Conservation (phyloP, 2,797 vertebrate species). For the Diglossa cyanea region DNA sequence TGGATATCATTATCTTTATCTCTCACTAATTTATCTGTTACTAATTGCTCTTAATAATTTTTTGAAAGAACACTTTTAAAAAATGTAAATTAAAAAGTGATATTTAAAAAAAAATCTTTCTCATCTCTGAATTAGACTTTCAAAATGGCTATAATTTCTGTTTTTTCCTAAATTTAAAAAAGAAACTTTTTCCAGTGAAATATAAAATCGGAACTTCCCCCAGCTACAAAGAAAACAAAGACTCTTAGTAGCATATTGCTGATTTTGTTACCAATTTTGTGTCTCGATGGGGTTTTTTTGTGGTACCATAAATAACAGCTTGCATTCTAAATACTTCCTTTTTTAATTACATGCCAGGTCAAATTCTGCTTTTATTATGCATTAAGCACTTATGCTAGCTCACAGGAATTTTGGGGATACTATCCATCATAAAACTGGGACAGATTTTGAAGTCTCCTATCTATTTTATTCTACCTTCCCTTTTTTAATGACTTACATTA, state of each 20-base stretch:
- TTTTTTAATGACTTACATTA: background rate
- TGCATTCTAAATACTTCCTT: background rate
- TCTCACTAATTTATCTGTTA: background rate
- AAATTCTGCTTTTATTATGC: background rate
- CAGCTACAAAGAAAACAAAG: background rate
- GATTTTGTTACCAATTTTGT: background rate
- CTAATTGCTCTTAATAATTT: background rate
- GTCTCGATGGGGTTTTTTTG: background rate
- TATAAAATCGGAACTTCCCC: background rate
- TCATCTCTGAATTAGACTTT: background rate
- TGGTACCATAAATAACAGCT: background rate
- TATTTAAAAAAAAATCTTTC: background rate
- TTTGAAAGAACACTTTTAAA: background rate
- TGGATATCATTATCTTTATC: background rate
- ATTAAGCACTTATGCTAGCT: background rate
- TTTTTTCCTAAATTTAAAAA: background rate
- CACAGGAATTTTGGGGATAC: background rate
- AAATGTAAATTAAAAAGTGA: background rate
- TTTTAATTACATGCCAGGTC: background rate
- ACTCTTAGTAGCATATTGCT: background rate
- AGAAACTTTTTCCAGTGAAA: background rate
- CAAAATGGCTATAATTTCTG: background rate
- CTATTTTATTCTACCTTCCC: background rate
- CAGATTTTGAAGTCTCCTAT: background rate
- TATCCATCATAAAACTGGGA: background rate